Percentiles rank a stretch among this genome's conserved stretches.
These are phyloP conservation scores for Erebia ligea DNA, from an alignment of 2,888 invertebrate species.

Conservation along the genomic window DNA sequence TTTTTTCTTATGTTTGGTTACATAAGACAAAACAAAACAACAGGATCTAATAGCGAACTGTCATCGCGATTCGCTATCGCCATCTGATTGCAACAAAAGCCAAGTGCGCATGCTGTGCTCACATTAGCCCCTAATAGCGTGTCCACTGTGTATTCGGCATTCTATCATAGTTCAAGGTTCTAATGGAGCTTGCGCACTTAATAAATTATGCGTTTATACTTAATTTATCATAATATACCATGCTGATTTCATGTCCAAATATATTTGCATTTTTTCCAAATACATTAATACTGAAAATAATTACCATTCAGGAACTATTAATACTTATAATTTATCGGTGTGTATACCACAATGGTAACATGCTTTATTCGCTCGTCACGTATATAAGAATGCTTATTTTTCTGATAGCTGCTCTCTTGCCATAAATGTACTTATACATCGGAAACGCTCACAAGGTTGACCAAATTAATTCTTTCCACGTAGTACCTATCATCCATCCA, in stretches of 20 bases:
- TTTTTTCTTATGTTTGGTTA: not conserved
- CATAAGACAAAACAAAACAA: not conserved
- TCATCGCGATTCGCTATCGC: constrained; percentile 15
- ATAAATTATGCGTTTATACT: constrained; percentile 16
- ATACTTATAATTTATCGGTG: too few relatives aligned
- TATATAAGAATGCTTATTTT: too few relatives aligned
- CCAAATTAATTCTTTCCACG: too few relatives aligned
- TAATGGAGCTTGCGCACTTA: constrained; percentile 38
- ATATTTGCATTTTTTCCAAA: not conserved
- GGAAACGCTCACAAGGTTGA: too few relatives aligned
- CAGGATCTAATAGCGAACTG: constrained; percentile 16
- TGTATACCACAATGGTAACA: too few relatives aligned
- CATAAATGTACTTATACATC: too few relatives aligned
- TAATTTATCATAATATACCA: constrained; percentile 8
- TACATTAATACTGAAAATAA: too few relatives aligned
- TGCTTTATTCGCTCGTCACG: too few relatives aligned
- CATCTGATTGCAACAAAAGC: constrained; percentile 17
- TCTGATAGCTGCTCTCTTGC: too few relatives aligned
- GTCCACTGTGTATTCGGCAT: constrained; percentile 62
- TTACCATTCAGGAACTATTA: too few relatives aligned
- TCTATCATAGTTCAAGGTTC: constrained; percentile 71
- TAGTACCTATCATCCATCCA: too few relatives aligned
- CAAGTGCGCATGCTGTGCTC: constrained; percentile 51
- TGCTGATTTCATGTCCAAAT: constrained; percentile 2
- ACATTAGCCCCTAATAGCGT: constrained; percentile 64